Percentiles rank a stretch among this genome's conserved stretches.
Conservation (phyloP, 2,113 vertebrate genomes). For the Ahaetulla prasina region DNA sequence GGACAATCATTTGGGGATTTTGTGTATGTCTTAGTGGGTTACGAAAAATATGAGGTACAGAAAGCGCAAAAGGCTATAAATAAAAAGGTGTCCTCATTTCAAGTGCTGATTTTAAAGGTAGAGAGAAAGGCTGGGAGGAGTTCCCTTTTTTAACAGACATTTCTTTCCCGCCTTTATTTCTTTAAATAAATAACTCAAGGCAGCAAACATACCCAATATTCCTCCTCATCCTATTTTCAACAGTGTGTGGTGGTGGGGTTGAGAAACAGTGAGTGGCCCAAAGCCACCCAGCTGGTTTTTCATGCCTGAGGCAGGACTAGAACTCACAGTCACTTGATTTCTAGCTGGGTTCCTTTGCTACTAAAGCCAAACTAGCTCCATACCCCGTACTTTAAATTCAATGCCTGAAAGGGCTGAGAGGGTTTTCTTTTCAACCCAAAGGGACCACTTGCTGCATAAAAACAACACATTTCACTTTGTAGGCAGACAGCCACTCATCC, state of each 20-base stretch:
- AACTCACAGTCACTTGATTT: neutral
- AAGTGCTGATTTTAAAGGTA: neutral
- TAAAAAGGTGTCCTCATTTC: neutral
- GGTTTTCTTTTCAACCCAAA: neutral
- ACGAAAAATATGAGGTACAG: neutral
- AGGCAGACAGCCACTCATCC: neutral
- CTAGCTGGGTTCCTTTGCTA: no score
- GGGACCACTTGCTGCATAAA: neutral
- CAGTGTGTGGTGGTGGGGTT: neutral
- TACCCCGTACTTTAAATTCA: neutral
- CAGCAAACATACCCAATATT: neutral
- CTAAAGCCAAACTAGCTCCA: no score
- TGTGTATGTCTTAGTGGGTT: neutral
- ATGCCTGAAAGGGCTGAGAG: neutral
- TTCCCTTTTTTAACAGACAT: neutral
- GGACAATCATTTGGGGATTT: neutral
- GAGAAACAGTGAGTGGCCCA: neutral
- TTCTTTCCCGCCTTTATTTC: neutral
- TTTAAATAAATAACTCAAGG: neutral
- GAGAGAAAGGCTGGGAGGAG: neutral
- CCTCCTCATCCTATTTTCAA: neutral
- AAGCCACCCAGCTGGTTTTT: neutral
- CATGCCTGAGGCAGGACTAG: neutral
- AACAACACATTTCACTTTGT: neutral
- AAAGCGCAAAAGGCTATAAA: neutral